phyloP scores from a whole-genome alignment of 2,113 vertebrate genomes.

The Grammomys dolichurus region DNA sequence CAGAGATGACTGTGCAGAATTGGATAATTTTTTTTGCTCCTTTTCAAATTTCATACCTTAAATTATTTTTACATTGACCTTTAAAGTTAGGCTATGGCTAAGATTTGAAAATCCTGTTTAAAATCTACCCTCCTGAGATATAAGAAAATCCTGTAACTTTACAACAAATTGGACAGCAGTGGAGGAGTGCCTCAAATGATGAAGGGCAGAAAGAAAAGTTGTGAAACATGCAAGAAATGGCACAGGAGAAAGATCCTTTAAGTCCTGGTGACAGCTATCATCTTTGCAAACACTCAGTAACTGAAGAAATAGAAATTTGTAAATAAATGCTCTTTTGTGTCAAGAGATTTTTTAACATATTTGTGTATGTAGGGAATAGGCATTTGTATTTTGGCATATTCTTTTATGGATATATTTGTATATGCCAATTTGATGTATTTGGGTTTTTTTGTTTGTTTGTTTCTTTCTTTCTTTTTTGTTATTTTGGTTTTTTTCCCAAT shows the following conservation, averaged over 20 bases:
- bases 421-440: neutral
- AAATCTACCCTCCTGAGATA: slow-evolving; percentile 61
- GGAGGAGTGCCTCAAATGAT: neutral
- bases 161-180: neutral
- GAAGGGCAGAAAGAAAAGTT: too few species aligned
- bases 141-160: slow-evolving; percentile 28
- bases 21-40: slow-evolving; percentile 15
- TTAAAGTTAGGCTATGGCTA: slow-evolving; percentile 73
- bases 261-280: fast-evolving
- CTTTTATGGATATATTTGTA: neutral
- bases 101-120: slow-evolving; percentile 67
- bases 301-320: neutral
- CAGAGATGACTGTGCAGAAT: slow-evolving; percentile 71
- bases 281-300: neutral
- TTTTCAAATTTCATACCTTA: slow-evolving; percentile 73
- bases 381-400: neutral
- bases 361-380: neutral
- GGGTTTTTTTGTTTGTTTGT: neutral
- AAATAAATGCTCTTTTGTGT: neutral
- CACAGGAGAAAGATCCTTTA: neutral
- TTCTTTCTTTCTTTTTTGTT: too few species aligned
- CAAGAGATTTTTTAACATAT: neutral
- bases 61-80: slow-evolving; percentile 84
- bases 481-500: too few species aligned
- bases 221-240: neutral